Percentiles rank a stretch among this genome's conserved stretches.
Conservation (phyloP, 2,797 vertebrate species). For the Holocentrus rufus region DNA sequence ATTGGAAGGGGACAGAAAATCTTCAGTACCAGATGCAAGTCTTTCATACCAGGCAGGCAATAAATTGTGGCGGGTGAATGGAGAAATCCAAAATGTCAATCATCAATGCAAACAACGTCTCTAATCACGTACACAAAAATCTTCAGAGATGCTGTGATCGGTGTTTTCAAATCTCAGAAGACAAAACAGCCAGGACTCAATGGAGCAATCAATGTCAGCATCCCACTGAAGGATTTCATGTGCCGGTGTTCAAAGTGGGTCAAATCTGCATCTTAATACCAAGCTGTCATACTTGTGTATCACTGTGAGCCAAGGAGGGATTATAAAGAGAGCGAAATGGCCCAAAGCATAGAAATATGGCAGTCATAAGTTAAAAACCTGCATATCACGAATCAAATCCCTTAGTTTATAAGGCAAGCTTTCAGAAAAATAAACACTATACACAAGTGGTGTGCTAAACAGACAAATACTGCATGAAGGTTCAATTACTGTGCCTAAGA, state of each 20-base stretch:
- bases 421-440: conserved; percentile 1
- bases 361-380: conserved; percentile 15
- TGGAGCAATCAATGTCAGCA: conserved; percentile 19
- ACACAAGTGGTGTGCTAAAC: conserved; percentile 17
- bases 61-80: neutral
- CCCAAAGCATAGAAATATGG: conserved; percentile 13
- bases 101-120: conserved; percentile 2
- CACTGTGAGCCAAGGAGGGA: conserved; percentile 2
- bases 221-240: neutral
- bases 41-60: conserved; percentile 8
- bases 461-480: conserved; percentile 4
- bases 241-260: conserved; percentile 31
- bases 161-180: conserved; percentile 21
- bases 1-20: conserved; percentile 11
- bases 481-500: neutral
- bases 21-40: conserved; percentile 11
- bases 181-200: conserved; percentile 26
- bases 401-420: neutral
- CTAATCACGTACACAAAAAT: conserved; percentile 10
- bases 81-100: conserved; percentile 1
- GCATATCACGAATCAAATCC: conserved; percentile 7
- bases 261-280: conserved; percentile 5
- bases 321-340: conserved; percentile 13
- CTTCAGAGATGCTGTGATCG: neutral
- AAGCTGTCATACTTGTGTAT: conserved; percentile 7